Percentiles rank a stretch among this genome's conserved stretches.
Evolutionary conservation across 2,113 vertebrate species (phyloP).

Genomic region (Rhea americana): DNA sequence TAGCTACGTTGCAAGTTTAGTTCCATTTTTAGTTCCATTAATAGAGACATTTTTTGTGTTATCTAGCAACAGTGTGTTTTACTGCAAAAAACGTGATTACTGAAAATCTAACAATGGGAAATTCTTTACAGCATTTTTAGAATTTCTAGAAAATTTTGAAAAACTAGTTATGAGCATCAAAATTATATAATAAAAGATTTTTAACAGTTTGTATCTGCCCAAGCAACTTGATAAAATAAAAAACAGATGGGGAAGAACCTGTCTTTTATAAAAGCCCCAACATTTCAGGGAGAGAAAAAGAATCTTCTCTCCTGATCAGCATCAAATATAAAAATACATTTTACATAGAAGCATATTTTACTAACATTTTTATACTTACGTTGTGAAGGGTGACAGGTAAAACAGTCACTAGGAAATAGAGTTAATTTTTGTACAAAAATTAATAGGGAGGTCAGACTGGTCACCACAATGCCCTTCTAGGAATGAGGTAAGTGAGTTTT

Average conservation of each 20-base stretch:
- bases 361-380: fast-evolving
- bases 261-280: not conserved
- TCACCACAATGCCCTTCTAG: not conserved
- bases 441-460: not conserved
- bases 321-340: slow-evolving; percentile 18
- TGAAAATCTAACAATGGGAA: not conserved
- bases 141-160: not conserved
- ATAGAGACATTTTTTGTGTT: fast-evolving
- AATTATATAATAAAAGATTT: not conserved
- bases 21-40: not conserved
- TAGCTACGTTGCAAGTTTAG: fast-evolving
- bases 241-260: not conserved
- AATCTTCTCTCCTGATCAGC: not conserved
- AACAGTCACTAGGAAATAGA: not conserved
- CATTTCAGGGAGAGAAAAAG: not conserved
- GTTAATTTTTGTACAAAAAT: not conserved
- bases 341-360: not conserved
- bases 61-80: fast-evolving
- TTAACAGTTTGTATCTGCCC: not conserved
- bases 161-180: not conserved
- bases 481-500: not conserved
- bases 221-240: not conserved
- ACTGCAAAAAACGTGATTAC: not conserved
- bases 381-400: not conserved
- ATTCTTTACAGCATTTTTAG: not conserved